A percentile compares a stretch with the other conserved stretches of the same genome.
Conservation (phyloP, 2,113 vertebrate species). For the Mungos mungo region DNA sequence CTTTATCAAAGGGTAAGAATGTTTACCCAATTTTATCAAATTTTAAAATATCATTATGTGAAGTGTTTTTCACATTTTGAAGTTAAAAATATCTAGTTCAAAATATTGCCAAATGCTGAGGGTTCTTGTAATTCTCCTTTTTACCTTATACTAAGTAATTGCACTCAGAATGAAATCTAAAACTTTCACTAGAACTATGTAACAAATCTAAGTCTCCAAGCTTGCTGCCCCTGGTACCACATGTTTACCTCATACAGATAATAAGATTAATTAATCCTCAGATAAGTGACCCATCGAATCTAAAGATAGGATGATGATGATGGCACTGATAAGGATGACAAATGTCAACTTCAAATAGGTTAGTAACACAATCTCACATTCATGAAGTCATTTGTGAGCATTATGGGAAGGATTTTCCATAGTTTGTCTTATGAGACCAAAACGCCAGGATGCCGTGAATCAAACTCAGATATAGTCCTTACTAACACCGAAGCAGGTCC, state of each 20-base stretch:
- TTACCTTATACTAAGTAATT: background rate
- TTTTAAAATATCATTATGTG: background rate
- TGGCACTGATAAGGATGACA: background rate
- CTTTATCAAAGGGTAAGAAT: background rate
- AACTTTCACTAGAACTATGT: background rate
- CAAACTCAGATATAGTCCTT: background rate
- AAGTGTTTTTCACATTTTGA: background rate
- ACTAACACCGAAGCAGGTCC: background rate
- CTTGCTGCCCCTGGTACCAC: background rate
- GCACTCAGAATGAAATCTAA: background rate
- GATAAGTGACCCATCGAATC: background rate
- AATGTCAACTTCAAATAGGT: background rate
- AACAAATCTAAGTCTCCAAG: background rate
- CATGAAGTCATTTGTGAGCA: background rate
- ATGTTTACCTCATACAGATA: background rate
- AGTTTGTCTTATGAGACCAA: background rate
- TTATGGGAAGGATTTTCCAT: background rate
- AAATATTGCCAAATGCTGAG: background rate
- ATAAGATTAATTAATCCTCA: background rate
- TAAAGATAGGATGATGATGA: background rate
- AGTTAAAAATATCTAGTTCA: background rate
- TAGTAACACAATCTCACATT: background rate
- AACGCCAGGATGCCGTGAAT: background rate
- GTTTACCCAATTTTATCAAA: background rate
- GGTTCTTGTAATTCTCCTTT: background rate